phyloP scores from a whole-genome alignment of 2,113 vertebrate species.

The Trichomycterus rosablanca region DNA sequence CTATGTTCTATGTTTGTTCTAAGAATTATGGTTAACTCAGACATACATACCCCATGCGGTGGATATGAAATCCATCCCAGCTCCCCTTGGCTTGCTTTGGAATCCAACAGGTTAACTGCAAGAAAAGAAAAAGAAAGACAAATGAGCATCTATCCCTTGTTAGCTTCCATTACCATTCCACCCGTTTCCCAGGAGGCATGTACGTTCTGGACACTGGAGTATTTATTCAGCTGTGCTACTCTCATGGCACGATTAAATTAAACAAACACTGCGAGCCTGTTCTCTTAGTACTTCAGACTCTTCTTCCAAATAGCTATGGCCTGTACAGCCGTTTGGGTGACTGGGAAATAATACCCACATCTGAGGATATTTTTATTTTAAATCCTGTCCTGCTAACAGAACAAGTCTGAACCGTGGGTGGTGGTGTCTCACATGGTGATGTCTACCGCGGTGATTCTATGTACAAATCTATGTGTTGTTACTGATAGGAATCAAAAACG shows the following conservation, averaged over 20 bases:
- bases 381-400: neutral
- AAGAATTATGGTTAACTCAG: constrained; percentile 11
- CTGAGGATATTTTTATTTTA: constrained; percentile 4
- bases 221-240: constrained; percentile 71
- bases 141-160: constrained; percentile 64
- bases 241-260: constrained; percentile 37
- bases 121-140: constrained; percentile 56
- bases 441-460: constrained; percentile 7
- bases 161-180: constrained; percentile 61
- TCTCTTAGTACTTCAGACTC: constrained; percentile 14
- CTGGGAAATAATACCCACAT: constrained; percentile 16
- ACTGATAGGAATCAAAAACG: too few relatives aligned
- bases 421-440: constrained; percentile 14
- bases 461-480: too few relatives aligned
- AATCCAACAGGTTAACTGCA: constrained; percentile 97
- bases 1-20: neutral
- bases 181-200: constrained; percentile 53
- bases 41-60: constrained; percentile 88
- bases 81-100: constrained; percentile 97
- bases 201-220: constrained; percentile 49
- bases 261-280: constrained; percentile 43
- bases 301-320: constrained; percentile 33
- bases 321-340: neutral
- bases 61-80: constrained; percentile 98
- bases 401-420: neutral